phyloP scores from a whole-genome alignment of 2,113 vertebrate species.

The Xiphophorus maculatus region DNA sequence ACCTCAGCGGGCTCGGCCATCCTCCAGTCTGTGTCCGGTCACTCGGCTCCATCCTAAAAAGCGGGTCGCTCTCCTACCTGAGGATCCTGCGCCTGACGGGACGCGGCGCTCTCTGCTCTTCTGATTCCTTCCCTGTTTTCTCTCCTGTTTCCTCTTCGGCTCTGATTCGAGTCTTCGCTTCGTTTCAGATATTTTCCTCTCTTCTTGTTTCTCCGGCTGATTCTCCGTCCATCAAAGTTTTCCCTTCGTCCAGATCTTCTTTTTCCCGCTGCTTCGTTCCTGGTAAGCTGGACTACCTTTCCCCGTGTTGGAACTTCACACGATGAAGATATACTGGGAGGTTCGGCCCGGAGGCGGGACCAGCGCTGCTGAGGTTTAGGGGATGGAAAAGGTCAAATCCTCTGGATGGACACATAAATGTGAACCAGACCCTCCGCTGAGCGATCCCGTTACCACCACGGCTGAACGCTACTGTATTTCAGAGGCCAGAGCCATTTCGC shows the following conservation, averaged over 20 bases:
- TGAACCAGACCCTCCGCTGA: conserved; percentile 45
- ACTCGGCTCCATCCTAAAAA: too few relatives aligned
- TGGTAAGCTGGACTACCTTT: conserved; percentile 46
- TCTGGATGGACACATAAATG: conserved; percentile 41
- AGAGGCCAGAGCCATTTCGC: background rate
- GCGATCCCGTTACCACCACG: background rate
- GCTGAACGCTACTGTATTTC: background rate
- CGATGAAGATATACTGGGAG: conserved; percentile 56
- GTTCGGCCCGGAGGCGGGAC: conserved; percentile 52
- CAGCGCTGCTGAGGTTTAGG: conserved; percentile 7
- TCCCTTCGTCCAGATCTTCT: background rate
- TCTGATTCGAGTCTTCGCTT: background rate
- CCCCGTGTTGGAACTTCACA: conserved; percentile 29
- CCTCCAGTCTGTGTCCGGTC: too few relatives aligned
- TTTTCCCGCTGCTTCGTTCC: conserved; percentile 6
- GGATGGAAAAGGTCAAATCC: conserved; percentile 53
- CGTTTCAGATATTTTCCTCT: background rate
- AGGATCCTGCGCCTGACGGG: too few relatives aligned
- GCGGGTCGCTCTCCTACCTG: too few relatives aligned
- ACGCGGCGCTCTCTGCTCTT: too few relatives aligned
- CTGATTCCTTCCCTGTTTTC: too few relatives aligned
- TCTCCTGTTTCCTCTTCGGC: conserved; percentile 9
- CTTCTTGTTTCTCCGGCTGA: background rate
- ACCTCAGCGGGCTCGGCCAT: too few relatives aligned
- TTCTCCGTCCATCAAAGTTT: background rate